A percentile compares a stretch with the other conserved stretches of the same genome.
Evolutionary conservation across 2,797 vertebrate species (phyloP).

Genomic region (Synaphobranchus kaupii): DNA sequence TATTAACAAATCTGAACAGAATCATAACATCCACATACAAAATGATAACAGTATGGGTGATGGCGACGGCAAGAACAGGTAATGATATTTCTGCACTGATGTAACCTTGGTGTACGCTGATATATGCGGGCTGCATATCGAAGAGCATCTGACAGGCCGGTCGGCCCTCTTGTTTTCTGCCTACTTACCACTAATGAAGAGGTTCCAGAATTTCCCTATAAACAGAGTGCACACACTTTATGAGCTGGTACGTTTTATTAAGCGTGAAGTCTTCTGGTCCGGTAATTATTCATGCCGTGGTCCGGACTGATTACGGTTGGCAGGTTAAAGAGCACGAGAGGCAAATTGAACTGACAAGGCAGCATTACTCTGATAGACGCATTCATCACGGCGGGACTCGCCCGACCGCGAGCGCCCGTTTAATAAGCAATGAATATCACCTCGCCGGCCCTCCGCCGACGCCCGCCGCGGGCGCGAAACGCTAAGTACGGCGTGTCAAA

Average conservation of each 20-base stretch:
- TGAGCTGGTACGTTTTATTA: conserved; percentile 87
- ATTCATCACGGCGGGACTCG: conserved; percentile 78
- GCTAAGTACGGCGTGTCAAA: conserved; percentile 81
- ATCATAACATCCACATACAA: background rate
- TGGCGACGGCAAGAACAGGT: background rate
- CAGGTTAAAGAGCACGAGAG: conserved; percentile 86
- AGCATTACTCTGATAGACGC: conserved; percentile 82
- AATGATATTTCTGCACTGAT: conserved; percentile 57
- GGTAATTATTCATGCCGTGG: conserved; percentile 87
- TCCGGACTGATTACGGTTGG: conserved; percentile 86
- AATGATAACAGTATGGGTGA: background rate
- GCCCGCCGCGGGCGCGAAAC: conserved; percentile 78
- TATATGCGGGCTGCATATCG: background rate
- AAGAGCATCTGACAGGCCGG: conserved; percentile 58
- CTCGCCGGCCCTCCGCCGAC: conserved; percentile 36
- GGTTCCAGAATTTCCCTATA: conserved; percentile 72
- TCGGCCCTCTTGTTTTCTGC: conserved; percentile 37
- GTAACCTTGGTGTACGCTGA: background rate
- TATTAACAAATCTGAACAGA: background rate
- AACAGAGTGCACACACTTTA: conserved; percentile 85
- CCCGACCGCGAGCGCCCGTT: conserved; percentile 68
- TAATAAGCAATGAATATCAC: conserved; percentile 70
- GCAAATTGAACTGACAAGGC: conserved; percentile 85
- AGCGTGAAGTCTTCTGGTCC: conserved; percentile 84
- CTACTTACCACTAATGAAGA: conserved; percentile 75